A percentile compares a stretch with the other conserved stretches of the same genome.
These are phyloP conservation scores for Standfussiana lucernea DNA, from an alignment of 2,888 invertebrate species.

Conservation along the genomic window DNA sequence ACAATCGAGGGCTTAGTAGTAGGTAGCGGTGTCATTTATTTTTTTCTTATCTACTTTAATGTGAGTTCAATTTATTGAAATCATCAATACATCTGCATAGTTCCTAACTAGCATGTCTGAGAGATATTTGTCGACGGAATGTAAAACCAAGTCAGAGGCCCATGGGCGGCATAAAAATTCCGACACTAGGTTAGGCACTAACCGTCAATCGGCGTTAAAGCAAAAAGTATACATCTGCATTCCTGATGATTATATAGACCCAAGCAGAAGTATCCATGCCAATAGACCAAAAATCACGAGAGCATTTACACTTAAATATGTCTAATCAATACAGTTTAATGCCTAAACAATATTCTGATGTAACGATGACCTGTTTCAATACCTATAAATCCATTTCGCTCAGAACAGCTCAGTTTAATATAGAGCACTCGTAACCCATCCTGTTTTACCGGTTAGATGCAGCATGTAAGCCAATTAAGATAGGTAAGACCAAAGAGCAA, in stretches of 20 bases:
- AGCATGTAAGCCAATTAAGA: neutral
- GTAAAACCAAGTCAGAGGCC: too few species aligned
- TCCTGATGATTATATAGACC: neutral
- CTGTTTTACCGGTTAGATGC: neutral
- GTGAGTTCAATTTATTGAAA: neutral
- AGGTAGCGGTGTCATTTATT: neutral
- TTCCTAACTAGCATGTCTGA: too few species aligned
- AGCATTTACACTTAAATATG: neutral
- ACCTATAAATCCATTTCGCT: constrained; percentile 20
- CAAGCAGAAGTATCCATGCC: too few species aligned
- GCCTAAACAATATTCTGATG: neutral
- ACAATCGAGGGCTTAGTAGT: too few species aligned
- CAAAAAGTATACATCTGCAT: too few species aligned
- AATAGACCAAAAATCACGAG: neutral
- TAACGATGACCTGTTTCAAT: neutral
- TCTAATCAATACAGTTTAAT: neutral
- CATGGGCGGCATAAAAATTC: too few species aligned
- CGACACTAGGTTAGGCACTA: too few species aligned
- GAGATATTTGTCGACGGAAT: too few species aligned
- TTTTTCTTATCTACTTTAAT: neutral
- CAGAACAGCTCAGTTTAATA: constrained; percentile 17
- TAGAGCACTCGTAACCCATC: neutral
- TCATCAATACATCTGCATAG: neutral
- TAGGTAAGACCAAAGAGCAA: neutral
- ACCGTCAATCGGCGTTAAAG: too few species aligned